Percentiles rank a stretch among this genome's conserved stretches.
Conservation (phyloP, 2,797 vertebrate species). For the Poecilia velifera region DNA sequence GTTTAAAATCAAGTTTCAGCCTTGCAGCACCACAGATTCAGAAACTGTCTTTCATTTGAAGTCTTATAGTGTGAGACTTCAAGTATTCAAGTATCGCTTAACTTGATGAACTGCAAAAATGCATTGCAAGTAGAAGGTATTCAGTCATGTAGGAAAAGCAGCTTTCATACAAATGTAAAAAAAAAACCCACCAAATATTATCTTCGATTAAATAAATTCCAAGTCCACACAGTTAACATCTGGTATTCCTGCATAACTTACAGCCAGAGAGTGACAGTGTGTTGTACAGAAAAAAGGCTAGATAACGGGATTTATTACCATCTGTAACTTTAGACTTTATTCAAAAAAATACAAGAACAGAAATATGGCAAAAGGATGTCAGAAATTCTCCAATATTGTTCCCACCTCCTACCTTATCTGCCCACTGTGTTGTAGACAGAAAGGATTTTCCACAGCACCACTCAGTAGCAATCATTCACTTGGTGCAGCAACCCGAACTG, state of each 20-base stretch:
- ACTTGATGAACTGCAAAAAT: not conserved
- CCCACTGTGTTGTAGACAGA: not conserved
- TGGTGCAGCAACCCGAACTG: not conserved
- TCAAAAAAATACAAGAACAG: not conserved
- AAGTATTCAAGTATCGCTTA: not conserved
- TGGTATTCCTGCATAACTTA: not conserved
- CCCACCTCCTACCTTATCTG: not conserved
- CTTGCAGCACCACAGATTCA: not conserved
- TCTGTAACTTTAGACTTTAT: not conserved
- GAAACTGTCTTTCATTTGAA: not conserved
- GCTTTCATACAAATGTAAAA: not conserved
- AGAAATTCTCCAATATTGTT: not conserved
- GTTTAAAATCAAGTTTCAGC: not conserved
- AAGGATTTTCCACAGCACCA: not conserved
- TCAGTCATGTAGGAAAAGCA: not conserved
- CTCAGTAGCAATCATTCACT: not conserved
- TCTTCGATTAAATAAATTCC: not conserved
- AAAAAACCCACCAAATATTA: not conserved
- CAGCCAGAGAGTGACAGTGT: not conserved
- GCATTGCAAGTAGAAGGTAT: not conserved
- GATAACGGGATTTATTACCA: not conserved
- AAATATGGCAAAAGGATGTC: not conserved
- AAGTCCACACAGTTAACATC: not conserved
- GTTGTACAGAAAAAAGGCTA: not conserved
- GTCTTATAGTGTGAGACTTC: not conserved